phyloP scores from a whole-genome alignment of 1,140 invertebrate genomes.

The Dinothrombium tinctorium region DNA sequence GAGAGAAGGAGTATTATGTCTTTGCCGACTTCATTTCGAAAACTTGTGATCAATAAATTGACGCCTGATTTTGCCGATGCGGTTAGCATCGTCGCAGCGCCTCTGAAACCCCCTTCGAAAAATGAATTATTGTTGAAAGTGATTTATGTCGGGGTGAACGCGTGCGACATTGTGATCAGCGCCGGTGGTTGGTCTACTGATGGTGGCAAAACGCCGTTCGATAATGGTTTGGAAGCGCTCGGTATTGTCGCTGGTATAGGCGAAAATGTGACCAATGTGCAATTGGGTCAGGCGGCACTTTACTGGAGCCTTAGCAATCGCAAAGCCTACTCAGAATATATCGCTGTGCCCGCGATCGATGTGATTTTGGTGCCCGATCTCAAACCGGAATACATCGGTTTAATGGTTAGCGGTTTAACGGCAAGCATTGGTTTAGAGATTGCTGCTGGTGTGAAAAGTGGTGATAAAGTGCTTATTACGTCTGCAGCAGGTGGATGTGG shows the following conservation, averaged over 20 bases:
- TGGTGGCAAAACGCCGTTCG: constrained; percentile 1
- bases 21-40: background rate
- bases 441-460: constrained; percentile 18
- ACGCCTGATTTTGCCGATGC: constrained; percentile 10
- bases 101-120: background rate
- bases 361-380: constrained; percentile 15
- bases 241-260: constrained; percentile 3
- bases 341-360: background rate
- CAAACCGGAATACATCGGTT: constrained; percentile 19
- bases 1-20: too few species aligned
- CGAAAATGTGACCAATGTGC: background rate
- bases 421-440: constrained; percentile 22
- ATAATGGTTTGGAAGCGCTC: constrained; percentile 9
- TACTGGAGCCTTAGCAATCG: too few species aligned
- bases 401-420: constrained; percentile 21
- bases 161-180: constrained; percentile 12
- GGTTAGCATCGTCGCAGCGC: constrained; percentile 6
- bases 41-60: constrained; percentile 8
- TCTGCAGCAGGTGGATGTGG: constrained; percentile 20
- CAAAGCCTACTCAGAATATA: constrained; percentile 5
- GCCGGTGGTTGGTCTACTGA: constrained; percentile 10
- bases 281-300: constrained; percentile 1
- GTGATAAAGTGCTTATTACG: constrained; percentile 20
- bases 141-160: constrained; percentile 10
- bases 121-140: constrained; percentile 10